Base-by-base conservation (phyloP, 2,113 vertebrate genomes). In the Nothobranchius kuhntae region DNA sequence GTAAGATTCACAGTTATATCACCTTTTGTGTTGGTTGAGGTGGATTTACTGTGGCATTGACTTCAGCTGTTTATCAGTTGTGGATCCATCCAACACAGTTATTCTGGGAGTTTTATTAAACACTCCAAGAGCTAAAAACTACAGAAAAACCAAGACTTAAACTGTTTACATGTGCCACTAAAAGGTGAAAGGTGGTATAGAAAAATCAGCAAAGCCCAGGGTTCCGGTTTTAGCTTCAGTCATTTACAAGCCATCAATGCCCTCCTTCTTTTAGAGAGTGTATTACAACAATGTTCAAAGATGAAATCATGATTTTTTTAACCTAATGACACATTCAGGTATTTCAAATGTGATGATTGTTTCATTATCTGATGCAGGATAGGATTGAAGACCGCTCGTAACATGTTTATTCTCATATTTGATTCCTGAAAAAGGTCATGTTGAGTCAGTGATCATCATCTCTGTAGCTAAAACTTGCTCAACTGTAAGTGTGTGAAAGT, bases 351-450 rank as follows among this genome's bases (percentile, higher is more conserved):
- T 60, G 73, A 24, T 51, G 50, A 79, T 81, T 45, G 53, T 42
- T 48, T 74, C 59, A 69, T 78, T 61, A 83, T 36, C 54, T 83
- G 78, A 77, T 13, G 13, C 55, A 81, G 84, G 72, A 86, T 77
- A 62, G 78, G 77, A 84, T 71, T 80, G 86, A 68, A 75, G 65
- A 46, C 52, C 0, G 73, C 79, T 86, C 77, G 51, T 48, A 79
- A 21, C 84, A 83, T 87, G 84, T 86, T 75, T 81, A 55, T 61
- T 85, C 64, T 86, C 88, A 82, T 89, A 79, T 48, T 46, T 2
- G 35, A 58, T 84, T 83, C 68, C 59, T 79, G 35, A 66, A 75
- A 53, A 45, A 51, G 61, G 53, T 13, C 10, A 15, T 17, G 15
- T 24, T 66, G 38, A 60, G 62, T 59, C 47, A 45, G 30, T 6